Evolutionary conservation across 2,113 vertebrate genomes (phyloP).

Genomic region (Emydura subglobosa): DNA sequence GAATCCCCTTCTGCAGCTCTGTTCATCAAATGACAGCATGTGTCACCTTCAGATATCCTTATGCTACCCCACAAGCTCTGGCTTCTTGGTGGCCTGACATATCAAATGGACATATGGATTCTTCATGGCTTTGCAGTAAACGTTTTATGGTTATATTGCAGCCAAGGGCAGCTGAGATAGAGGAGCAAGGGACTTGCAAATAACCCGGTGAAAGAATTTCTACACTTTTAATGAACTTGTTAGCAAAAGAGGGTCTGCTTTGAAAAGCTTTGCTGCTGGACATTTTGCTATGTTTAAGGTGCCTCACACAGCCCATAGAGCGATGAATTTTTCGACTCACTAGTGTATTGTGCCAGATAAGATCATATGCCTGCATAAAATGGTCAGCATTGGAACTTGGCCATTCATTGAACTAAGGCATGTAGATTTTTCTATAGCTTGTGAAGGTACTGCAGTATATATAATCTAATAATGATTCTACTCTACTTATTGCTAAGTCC

Average conservation of each 20-base stretch:
- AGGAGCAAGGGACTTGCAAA: slow-evolving; percentile 67
- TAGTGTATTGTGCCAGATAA: neutral
- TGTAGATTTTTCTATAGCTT: neutral
- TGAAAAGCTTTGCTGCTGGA: slow-evolving; percentile 5
- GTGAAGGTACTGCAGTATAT: neutral
- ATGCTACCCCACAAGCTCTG: slow-evolving; percentile 79
- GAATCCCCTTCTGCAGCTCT: slow-evolving; percentile 84
- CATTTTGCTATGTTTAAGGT: neutral
- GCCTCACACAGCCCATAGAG: neutral
- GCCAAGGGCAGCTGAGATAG: slow-evolving; percentile 76
- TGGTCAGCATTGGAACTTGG: neutral
- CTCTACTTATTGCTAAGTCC: neutral
- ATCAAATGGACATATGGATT: slow-evolving; percentile 85
- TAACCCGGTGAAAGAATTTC: slow-evolving; percentile 51
- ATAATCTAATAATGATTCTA: slow-evolving; percentile 2
- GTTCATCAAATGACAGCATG: slow-evolving; percentile 82
- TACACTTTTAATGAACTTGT: slow-evolving; percentile 11
- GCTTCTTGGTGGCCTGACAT: slow-evolving; percentile 84
- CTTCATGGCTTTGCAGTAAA: slow-evolving; percentile 83
- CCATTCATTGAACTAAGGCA: slow-evolving; percentile 3
- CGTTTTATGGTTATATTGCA: slow-evolving; percentile 76
- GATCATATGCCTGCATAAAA: slow-evolving; percentile 10
- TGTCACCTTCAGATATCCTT: slow-evolving; percentile 95
- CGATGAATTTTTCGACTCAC: neutral
- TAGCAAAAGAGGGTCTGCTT: neutral